These are phyloP conservation scores for Falco peregrinus DNA, from an alignment of 2,797 vertebrate species.

Conservation along the genomic window DNA sequence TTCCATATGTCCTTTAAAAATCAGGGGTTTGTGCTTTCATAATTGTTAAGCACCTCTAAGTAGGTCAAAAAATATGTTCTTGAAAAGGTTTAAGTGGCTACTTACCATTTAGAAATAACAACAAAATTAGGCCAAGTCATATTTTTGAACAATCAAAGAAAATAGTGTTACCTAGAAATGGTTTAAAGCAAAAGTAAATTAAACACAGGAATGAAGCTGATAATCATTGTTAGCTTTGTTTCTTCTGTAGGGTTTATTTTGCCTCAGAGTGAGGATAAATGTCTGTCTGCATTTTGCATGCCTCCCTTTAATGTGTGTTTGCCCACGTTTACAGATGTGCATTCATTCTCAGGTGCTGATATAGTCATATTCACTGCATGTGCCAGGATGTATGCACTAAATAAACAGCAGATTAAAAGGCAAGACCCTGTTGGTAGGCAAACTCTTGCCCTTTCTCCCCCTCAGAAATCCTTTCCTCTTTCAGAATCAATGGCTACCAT, in stretches of 20 bases:
- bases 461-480: not conserved
- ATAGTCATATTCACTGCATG: not conserved
- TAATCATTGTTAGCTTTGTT: not conserved
- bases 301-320: not conserved
- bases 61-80: not conserved
- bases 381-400: not conserved
- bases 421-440: not conserved
- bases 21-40: not conserved
- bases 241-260: not conserved
- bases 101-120: conserved; percentile 2
- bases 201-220: not conserved
- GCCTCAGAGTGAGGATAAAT: not conserved
- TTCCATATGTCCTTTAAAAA: not conserved
- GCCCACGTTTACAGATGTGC: not conserved
- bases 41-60: conserved; percentile 18
- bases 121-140: not conserved
- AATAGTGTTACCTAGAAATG: not conserved
- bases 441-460: not conserved
- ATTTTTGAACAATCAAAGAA: not conserved
- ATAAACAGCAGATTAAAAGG: not conserved
- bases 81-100: conserved; percentile 24
- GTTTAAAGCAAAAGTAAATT: not conserved
- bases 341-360: not conserved
- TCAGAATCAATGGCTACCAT: not conserved
- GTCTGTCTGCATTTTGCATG: not conserved